Evolutionary conservation across 1,140 invertebrate genomes (phyloP).

Genomic region (Andricus grossulariae): DNA sequence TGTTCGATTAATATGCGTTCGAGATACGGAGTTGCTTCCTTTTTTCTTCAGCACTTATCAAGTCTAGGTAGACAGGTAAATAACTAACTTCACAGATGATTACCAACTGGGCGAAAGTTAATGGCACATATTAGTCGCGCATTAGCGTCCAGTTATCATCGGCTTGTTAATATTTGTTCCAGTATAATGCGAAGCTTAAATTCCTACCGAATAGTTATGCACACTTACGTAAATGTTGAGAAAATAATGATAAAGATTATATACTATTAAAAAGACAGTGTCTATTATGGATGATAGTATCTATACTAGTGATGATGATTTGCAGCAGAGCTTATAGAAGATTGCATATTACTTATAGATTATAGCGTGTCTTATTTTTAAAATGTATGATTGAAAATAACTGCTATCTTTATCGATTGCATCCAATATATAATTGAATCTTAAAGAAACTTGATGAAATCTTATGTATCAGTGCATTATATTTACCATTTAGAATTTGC

Average conservation of each 20-base stretch:
- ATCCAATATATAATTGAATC: no score
- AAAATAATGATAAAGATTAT: not conserved
- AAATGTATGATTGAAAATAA: no score
- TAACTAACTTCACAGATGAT: conserved; percentile 47
- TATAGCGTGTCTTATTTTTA: no score
- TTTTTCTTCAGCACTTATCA: not conserved
- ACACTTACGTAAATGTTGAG: not conserved
- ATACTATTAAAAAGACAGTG: not conserved
- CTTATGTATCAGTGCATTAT: no score
- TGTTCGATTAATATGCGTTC: conserved; percentile 29
- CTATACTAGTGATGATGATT: conserved; percentile 44
- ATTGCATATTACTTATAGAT: not conserved
- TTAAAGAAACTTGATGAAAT: no score
- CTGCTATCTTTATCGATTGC: no score
- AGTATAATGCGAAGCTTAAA: not conserved
- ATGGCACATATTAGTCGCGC: conserved; percentile 58
- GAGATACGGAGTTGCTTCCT: not conserved
- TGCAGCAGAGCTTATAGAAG: conserved; percentile 40
- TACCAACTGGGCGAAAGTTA: conserved; percentile 51
- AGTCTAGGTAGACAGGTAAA: conserved; percentile 37
- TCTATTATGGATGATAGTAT: not conserved
- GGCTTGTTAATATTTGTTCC: conserved; percentile 14
- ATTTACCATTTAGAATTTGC: no score
- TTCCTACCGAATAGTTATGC: no score
- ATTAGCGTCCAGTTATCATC: conserved; percentile 44